These are phyloP conservation scores for Scatophagus argus DNA, from an alignment of 2,113 vertebrate species.

Conservation along the genomic window DNA sequence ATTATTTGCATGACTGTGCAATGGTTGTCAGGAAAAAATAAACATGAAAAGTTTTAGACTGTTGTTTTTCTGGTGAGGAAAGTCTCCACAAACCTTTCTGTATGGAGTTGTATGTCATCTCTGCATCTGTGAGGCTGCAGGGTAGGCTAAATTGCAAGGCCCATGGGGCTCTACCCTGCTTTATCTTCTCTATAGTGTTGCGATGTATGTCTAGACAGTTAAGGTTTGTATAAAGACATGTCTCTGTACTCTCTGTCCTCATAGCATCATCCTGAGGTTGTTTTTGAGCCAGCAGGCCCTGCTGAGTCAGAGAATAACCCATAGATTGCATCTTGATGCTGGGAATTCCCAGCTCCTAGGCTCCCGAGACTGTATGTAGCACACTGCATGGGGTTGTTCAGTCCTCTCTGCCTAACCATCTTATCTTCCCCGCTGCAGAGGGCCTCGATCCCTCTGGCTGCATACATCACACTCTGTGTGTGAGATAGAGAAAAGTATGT, in stretches of 20 bases:
- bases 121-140: neutral
- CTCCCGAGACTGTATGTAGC: constrained; percentile 51
- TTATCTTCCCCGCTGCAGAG: constrained; percentile 78
- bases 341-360: constrained; percentile 68
- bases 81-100: neutral
- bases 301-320: constrained; percentile 51
- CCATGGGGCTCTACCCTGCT: neutral
- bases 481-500: constrained; percentile 3
- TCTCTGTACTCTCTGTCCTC: constrained; percentile 12
- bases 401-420: constrained; percentile 58
- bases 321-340: constrained; percentile 65
- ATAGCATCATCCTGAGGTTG: constrained; percentile 32
- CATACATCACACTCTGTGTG: constrained; percentile 56
- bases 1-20: constrained; percentile 11
- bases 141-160: neutral
- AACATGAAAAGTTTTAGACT: neutral
- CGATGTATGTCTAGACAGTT: constrained; percentile 1
- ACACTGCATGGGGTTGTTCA: constrained; percentile 46
- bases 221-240: constrained; percentile 18
- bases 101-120: neutral
- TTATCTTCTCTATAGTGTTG: constrained; percentile 2
- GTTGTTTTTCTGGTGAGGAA: neutral
- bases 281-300: constrained; percentile 38
- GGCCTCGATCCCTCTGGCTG: constrained; percentile 61
- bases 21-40: constrained; percentile 25